Base-by-base conservation (phyloP, 2,113 vertebrate genomes). In the Brachypodius melanocephalos region DNA sequence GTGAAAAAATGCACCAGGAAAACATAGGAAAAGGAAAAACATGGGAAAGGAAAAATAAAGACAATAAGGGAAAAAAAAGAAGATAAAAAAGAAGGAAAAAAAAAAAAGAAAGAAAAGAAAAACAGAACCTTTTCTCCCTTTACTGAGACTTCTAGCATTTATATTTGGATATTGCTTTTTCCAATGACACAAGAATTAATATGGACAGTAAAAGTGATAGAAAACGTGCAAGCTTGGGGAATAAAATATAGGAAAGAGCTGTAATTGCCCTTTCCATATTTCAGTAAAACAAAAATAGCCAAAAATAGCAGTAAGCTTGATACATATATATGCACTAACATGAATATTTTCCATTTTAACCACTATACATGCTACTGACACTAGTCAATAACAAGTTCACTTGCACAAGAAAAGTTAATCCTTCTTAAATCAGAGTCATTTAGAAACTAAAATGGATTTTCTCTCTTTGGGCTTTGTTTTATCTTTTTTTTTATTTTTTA, bases 371-470 rank as follows among this genome's bases (percentile, higher is more conserved):
- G 46, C 17, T 63, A 75, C 28, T 80, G 42, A 84, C 78, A 61
- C 4, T 7, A 76, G 16, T 49, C 45, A 81, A 29, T 82, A 59
- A 36, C 14, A 89, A 73, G 21, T 46, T 76, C 10, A 20, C 8
- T 80, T 71, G 17, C 14, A 74, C 1, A 14, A 69, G 59, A 69
- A 69, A 80, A 17, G 34, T 74, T 72, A 85, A 91, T 79, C 20
- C 18, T 91, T 38, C 45, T 45, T 71, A 72, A 94, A 94, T 68
- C 63, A 55, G 13, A 20, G 43, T 88, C 46, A 84, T 20, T 62
- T 74, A 61, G 25, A 85, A 89, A 88, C 4, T 28, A 51, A 76
- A 15, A 24, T 34, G 18, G 8, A 43, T 54, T 78, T 74, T 61
- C 9, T 85, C 40, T 67, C 57, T 45, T 49, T 46, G 32, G 78